Evolutionary conservation across 1,140 invertebrate species (phyloP).

Genomic region (Lepidurus couesii): DNA sequence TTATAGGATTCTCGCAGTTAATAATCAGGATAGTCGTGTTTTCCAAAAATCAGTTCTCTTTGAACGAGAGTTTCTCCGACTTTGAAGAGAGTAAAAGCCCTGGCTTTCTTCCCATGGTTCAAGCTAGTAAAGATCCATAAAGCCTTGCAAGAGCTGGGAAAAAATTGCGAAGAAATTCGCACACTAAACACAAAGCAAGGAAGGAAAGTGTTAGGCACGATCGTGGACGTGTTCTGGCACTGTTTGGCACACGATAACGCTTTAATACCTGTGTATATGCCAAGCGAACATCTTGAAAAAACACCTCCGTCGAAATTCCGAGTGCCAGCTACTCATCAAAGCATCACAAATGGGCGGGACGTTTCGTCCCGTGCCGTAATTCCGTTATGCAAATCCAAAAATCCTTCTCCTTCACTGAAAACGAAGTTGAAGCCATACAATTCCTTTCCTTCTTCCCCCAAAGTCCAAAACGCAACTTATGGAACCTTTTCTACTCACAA

Average conservation of each 20-base stretch:
- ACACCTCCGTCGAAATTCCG: too few species aligned
- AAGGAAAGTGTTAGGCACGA: neutral
- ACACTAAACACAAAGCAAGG: neutral
- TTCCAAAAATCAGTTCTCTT: too few species aligned
- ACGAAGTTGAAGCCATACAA: neutral
- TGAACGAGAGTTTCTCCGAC: too few species aligned
- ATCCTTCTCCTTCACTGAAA: neutral
- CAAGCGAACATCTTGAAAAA: too few species aligned
- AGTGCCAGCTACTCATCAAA: neutral
- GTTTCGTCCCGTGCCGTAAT: neutral
- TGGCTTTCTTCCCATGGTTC: too few species aligned
- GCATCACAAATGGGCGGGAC: slow-evolving; percentile 17
- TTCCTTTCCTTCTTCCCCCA: neutral
- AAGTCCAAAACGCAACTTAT: neutral
- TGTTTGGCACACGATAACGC: slow-evolving; percentile 1
- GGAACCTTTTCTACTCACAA: neutral
- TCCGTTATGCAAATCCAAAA: neutral
- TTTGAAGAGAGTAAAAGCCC: too few species aligned
- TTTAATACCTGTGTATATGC: too few species aligned
- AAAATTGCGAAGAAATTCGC: neutral
- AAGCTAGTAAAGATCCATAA: too few species aligned
- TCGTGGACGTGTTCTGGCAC: neutral
- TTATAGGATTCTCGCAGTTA: too few species aligned
- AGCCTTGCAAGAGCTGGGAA: neutral
- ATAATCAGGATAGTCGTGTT: too few species aligned